These are phyloP conservation scores for Raja brachyura DNA, from an alignment of 2,113 vertebrate species.

Conservation along the genomic window DNA sequence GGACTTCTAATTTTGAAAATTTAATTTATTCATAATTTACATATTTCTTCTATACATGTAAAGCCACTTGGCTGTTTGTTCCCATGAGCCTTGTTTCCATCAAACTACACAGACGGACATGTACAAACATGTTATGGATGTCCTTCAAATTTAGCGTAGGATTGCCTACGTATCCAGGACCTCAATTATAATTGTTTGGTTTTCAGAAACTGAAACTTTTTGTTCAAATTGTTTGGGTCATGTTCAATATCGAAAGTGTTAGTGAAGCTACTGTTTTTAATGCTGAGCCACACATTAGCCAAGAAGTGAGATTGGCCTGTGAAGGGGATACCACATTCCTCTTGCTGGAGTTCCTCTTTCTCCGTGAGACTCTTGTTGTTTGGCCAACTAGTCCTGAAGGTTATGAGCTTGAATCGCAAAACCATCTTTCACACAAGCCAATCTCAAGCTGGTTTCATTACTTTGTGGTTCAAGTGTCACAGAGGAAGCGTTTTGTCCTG, in stretches of 20 bases:
- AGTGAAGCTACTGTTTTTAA: background rate
- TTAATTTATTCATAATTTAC: background rate
- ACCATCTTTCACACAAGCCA: background rate
- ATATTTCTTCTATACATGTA: background rate
- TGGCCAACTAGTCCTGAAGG: background rate
- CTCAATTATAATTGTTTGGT: background rate
- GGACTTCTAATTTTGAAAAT: too few species aligned
- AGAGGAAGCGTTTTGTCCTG: background rate
- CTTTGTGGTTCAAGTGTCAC: background rate
- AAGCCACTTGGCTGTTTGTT: background rate
- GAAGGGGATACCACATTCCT: background rate
- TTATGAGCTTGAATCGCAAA: background rate
- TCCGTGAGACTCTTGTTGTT: constrained; percentile 5
- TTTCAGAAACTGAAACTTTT: background rate
- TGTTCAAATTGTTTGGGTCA: background rate
- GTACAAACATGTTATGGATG: background rate
- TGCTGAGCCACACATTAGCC: background rate
- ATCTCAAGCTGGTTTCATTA: background rate
- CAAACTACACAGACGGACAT: too few species aligned
- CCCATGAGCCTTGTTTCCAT: too few species aligned
- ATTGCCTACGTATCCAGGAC: background rate
- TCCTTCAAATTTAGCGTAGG: background rate
- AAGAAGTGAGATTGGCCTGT: background rate
- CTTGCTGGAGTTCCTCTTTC: background rate
- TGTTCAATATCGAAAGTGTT: background rate